phyloP scores from a whole-genome alignment of 2,888 invertebrate genomes.

The Pristionchus arcanus region DNA sequence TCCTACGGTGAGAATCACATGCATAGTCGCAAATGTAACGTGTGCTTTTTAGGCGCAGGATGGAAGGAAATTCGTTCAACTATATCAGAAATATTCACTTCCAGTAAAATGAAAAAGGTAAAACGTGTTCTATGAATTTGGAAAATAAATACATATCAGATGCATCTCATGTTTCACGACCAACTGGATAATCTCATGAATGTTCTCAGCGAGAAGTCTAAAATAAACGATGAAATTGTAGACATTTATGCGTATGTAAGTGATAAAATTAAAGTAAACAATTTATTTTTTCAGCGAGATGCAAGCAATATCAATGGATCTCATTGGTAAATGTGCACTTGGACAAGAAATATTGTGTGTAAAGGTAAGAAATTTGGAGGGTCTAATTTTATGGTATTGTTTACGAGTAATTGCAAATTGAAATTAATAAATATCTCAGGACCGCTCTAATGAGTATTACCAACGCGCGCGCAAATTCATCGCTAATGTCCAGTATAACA shows the following conservation, averaged over 20 bases:
- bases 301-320: constrained; percentile 73
- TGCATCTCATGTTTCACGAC: constrained; percentile 59
- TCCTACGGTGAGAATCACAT: neutral
- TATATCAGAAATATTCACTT: constrained; percentile 85
- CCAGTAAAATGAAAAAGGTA: constrained; percentile 84
- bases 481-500: neutral
- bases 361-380: no score
- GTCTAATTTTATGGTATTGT: no score
- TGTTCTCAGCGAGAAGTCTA: neutral
- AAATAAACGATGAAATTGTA: neutral
- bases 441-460: constrained; percentile 42
- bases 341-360: constrained; percentile 55
- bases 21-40: neutral
- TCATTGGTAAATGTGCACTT: constrained; percentile 72
- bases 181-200: constrained; percentile 20
- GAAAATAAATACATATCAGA: constrained; percentile 50
- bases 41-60: constrained; percentile 74
- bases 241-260: constrained; percentile 52
- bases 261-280: neutral
- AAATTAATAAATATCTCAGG: constrained; percentile 15
- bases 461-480: neutral
- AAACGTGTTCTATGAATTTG: neutral
- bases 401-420: no score
- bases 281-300: constrained; percentile 63
- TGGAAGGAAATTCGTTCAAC: constrained; percentile 86